These are phyloP conservation scores for Boulengeromyrus knoepffleri DNA, from an alignment of 2,113 vertebrate species.

Conservation along the genomic window DNA sequence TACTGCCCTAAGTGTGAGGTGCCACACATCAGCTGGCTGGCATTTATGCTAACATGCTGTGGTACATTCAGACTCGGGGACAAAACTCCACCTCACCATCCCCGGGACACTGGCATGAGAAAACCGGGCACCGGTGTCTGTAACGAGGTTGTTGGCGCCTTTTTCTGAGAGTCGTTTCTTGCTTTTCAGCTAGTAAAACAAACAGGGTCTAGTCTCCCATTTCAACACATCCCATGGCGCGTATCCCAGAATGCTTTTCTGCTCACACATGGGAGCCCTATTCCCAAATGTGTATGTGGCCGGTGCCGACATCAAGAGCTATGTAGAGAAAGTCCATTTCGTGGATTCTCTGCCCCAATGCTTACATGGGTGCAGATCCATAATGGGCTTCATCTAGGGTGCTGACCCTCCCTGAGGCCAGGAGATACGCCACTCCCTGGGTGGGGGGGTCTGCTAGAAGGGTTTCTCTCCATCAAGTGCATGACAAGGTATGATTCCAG, in stretches of 20 bases:
- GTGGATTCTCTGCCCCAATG: not conserved
- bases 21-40: not conserved
- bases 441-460: not conserved
- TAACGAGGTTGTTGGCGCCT: not conserved
- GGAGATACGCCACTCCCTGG: slow-evolving; percentile 23
- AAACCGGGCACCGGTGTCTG: not conserved
- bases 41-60: not conserved
- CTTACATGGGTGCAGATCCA: slow-evolving; percentile 16
- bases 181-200: not conserved
- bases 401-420: slow-evolving; percentile 36
- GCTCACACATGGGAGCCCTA: not conserved
- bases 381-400: slow-evolving; percentile 33
- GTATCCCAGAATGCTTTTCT: not conserved
- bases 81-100: not conserved
- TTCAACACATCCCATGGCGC: not conserved
- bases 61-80: not conserved
- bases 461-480: not conserved
- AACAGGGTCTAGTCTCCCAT: not conserved
- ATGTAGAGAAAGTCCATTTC: not conserved
- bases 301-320: not conserved
- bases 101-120: not conserved
- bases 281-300: not conserved
- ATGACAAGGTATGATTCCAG: slow-evolving; percentile 1
- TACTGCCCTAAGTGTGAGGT: not conserved
- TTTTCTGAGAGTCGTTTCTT: not conserved